Evolutionary conservation across 2,113 vertebrate genomes (phyloP).

Genomic region (Notiomystis cincta): DNA sequence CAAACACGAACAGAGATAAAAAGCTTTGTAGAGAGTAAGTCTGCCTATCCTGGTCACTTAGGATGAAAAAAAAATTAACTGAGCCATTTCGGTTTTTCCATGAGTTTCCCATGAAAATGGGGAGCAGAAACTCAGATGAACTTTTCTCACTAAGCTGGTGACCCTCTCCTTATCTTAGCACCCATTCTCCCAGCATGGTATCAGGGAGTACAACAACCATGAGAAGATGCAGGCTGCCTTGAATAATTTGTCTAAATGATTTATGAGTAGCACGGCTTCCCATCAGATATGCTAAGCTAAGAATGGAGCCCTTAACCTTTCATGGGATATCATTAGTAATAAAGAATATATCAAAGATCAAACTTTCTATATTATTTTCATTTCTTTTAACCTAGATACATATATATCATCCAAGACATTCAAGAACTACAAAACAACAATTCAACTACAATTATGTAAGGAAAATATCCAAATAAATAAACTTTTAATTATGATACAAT

Average conservation of each 20-base stretch:
- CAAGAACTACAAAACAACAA: conserved; percentile 65
- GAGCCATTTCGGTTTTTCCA: not conserved
- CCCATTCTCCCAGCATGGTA: not conserved
- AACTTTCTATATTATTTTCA: conserved; percentile 28
- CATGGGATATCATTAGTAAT: not conserved
- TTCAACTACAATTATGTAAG: conserved; percentile 71
- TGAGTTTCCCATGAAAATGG: not conserved
- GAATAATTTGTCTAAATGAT: not conserved
- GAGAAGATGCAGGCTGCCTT: not conserved
- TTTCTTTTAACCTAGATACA: conserved; percentile 58
- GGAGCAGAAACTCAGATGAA: not conserved
- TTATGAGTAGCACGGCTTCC: not conserved
- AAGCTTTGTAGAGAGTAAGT: not conserved
- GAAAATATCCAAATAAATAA: conserved; percentile 84
- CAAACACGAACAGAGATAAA: not conserved
- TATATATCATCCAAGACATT: conserved; percentile 61
- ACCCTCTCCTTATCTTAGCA: not conserved
- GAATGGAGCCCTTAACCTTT: conserved; percentile 24
- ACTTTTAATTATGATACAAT: conserved; percentile 84
- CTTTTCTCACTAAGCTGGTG: not conserved
- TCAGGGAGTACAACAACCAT: not conserved
- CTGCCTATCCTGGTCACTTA: not conserved
- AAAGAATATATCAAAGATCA: conserved; percentile 29
- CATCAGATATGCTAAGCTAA: conserved; percentile 13
- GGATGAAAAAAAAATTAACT: not conserved